phyloP scores from a whole-genome alignment of 1,140 invertebrate genomes.

The Sitobion miscanthi region DNA sequence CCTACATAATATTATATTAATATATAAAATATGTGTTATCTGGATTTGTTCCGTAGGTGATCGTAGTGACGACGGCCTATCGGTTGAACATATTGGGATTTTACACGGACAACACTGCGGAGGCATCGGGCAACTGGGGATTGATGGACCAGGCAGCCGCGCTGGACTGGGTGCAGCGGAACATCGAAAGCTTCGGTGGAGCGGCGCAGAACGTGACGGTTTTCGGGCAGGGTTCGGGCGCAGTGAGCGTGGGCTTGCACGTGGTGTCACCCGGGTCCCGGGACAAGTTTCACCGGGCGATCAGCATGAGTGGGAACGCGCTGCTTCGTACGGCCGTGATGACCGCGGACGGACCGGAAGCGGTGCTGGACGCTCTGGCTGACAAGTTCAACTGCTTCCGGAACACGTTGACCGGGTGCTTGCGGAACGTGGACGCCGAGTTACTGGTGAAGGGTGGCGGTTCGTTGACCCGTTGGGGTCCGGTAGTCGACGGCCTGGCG shows the following conservation, averaged over 20 bases:
- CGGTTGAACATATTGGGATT: conserved; percentile 75
- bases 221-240: conserved; percentile 85
- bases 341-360: conserved; percentile 63
- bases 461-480: conserved; percentile 73
- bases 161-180: conserved; percentile 83
- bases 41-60: conserved; percentile 65
- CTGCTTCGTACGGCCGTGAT: conserved; percentile 68
- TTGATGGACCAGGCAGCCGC: conserved; percentile 89
- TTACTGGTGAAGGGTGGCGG: conserved; percentile 69
- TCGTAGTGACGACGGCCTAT: conserved; percentile 80
- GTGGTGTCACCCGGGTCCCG: conserved; percentile 69
- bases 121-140: conserved; percentile 88
- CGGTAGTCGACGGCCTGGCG: conserved; percentile 71
- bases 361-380: conserved; percentile 66
- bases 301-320: conserved; percentile 77
- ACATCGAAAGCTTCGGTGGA: conserved; percentile 86
- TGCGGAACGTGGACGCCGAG: conserved; percentile 69
- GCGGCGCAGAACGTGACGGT: conserved; percentile 82
- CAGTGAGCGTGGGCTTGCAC: conserved; percentile 76
- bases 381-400: conserved; percentile 69
- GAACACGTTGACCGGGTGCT: conserved; percentile 71
- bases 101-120: conserved; percentile 65
- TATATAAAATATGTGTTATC: not conserved
- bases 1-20: not conserved
- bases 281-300: conserved; percentile 71